Evolutionary conservation across 1,140 invertebrate species (phyloP), one percentile per base, ranked within the genome.

Genomic region (Rhopalosiphum padi): DNA sequence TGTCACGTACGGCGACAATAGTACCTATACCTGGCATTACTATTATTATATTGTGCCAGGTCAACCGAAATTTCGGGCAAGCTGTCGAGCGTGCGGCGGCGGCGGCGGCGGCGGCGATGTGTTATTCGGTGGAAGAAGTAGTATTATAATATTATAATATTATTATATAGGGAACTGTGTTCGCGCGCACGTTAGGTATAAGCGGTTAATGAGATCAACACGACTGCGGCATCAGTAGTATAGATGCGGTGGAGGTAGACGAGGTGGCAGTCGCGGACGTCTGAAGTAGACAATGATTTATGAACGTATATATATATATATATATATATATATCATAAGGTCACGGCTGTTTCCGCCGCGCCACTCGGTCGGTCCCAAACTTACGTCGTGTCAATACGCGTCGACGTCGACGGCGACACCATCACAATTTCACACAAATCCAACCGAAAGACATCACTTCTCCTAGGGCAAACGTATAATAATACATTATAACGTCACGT

Each of bases 231-330:
- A 43, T 85, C 41, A 15, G 83, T 11, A 30, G 41, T 43, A 41
- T 41, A 25, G 22, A 43, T 9, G 43, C 25, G 3, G 85, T 15
- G 18, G 60, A 48, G 48, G 48, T 48, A 48, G 48, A 18, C 2
- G 48, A 51, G 48, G 85, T 41, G 37, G 41, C 37, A 25, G 37
- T 4, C 1, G 48, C 23, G 89, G 43, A 51, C 83, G 37, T 77
- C 68, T 91, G 90, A 82, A 91, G 68, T 83, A 91, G 90, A 91
- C 90, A 83, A 91, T 91, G 90, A 91, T 91, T 91, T 91, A 91
- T 91, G 90, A 48, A 43, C 55, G 68, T 48, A 25, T 51, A 85
- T 37, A 77, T 15, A 77, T n/a, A 77, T n/a, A 77, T 2, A 68
- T 30, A 41, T 35, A 37, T 3, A 35, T n/a, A 82, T 25, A 41